phyloP scores from a whole-genome alignment of 1,140 invertebrate genomes.

The Drosophila orena region DNA sequence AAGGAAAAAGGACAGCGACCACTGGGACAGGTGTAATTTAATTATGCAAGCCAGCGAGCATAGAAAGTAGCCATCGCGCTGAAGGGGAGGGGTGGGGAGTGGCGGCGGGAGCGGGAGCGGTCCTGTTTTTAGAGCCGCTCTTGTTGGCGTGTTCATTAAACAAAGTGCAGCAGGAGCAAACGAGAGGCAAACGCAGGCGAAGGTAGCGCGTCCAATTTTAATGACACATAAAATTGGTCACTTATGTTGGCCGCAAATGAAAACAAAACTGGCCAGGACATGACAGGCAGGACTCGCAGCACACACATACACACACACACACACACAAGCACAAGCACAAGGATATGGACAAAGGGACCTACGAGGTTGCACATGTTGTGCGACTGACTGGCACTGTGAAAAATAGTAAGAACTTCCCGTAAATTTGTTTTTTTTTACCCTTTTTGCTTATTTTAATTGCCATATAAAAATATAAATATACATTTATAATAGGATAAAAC shows the following conservation, averaged over 20 bases:
- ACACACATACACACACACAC: slow-evolving; percentile 26
- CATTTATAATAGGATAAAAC: too few relatives aligned
- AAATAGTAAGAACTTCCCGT: background rate
- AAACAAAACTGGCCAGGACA: slow-evolving; percentile 81
- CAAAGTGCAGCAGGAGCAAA: slow-evolving; percentile 60
- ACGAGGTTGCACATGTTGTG: slow-evolving; percentile 64
- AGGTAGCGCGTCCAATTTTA: slow-evolving; percentile 77
- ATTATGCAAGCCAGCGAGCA: slow-evolving; percentile 61
- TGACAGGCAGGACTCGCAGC: slow-evolving; percentile 57
- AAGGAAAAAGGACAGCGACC: slow-evolving; percentile 39
- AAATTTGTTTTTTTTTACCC: too few relatives aligned
- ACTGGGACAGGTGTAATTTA: slow-evolving; percentile 80
- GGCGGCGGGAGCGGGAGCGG: slow-evolving; percentile 18
- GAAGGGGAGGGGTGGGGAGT: background rate
- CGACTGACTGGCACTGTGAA: slow-evolving; percentile 5
- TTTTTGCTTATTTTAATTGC: too few relatives aligned
- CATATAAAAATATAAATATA: too few relatives aligned
- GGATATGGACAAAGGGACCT: slow-evolving; percentile 14
- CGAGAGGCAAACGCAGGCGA: slow-evolving; percentile 43
- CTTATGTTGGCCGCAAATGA: slow-evolving; percentile 78
- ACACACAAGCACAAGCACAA: slow-evolving; percentile 23
- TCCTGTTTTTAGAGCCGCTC: slow-evolving; percentile 30
- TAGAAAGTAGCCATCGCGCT: slow-evolving; percentile 1
- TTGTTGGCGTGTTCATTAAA: slow-evolving; percentile 58
- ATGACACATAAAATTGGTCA: slow-evolving; percentile 83